Base-by-base conservation (phyloP, 2,113 vertebrate species). In the Archilochus colubris region DNA sequence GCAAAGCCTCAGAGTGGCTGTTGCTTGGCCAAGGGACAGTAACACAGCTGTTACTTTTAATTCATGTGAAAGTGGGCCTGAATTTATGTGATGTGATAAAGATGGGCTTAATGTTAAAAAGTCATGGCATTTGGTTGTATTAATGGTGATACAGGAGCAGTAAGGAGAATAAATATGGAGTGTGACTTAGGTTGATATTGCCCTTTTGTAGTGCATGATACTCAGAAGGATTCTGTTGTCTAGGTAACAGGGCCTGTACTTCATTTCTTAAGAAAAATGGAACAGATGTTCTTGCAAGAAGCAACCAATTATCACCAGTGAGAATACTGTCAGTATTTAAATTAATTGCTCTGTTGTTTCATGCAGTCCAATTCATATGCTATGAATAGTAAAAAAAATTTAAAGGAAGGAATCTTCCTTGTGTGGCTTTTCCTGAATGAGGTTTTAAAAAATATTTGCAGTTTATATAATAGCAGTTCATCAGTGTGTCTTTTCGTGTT, bases 271-370 rank as follows among this genome's bases (percentile, higher is more conserved):
- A 89, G 95, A 66, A 94, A 88, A 93, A 93, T 70, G 57, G 87
- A 96, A 86, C 95, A 97, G 95, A 97, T 96, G 96, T 95, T 97
- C 91, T 83, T 91, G 72, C 80, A 83, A 93, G 88, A 91, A 95
- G 89, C 91, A 64, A 78, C 89, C 94, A 97, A 91, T 97, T 97
- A 97, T 94, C 93, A 57, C 88, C 73, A 88, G 73, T 74, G 94
- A 95, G 91, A 95, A 86, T 87, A 86, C 9, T 81, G 76, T 72
- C 87, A 93, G 75, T 95, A 89, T 95, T 97, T 88, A 93, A 86
- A 88, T 82, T 95, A 94, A 95, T 97, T 95, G 76, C 90, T 93
- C 79, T 93, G 89, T 94, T 83, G 61, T 83, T 93, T 40, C 57
- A 27, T 82, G 33, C 50, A 12, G 72, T 69, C 78, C 12, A 24